Conservation (phyloP, 37 sponge, comb jelly and placozoan genomes). For the Ephydatia muelleri region DNA sequence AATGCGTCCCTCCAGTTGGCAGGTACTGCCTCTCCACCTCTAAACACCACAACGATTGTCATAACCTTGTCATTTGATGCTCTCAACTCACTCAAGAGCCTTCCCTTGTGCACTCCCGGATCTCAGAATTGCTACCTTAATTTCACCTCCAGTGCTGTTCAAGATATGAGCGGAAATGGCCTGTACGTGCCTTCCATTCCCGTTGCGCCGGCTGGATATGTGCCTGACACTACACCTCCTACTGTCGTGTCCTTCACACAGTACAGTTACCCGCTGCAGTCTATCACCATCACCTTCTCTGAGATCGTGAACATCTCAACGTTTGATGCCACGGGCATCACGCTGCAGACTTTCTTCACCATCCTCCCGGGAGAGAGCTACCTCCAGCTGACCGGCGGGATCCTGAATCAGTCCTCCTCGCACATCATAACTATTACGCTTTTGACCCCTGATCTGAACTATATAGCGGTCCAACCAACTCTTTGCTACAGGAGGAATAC, state of each 20-base stretch:
- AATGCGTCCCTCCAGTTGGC: conserved; percentile 31
- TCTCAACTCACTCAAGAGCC: conserved; percentile 74
- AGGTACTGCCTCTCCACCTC: conserved; percentile 56
- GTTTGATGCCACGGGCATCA: conserved; percentile 53
- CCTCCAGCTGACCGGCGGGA: conserved; percentile 71
- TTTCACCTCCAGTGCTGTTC: conserved; percentile 35
- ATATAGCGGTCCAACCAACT: conserved; percentile 62
- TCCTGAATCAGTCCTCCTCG: conserved; percentile 29
- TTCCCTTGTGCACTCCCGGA: conserved; percentile 55
- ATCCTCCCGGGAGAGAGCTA: conserved; percentile 8
- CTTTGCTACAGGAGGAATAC: conserved; percentile 86
- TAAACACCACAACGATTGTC: conserved; percentile 41
- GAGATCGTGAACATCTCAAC: conserved; percentile 78
- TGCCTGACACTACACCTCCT: conserved; percentile 68
- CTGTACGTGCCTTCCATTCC: conserved; percentile 23
- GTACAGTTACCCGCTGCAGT: conserved; percentile 76
- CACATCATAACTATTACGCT: conserved; percentile 70
- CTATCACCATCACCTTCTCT: conserved; percentile 78
- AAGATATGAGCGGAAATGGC: conserved; percentile 71
- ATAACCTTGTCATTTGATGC: conserved; percentile 75
- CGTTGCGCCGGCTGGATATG: conserved; percentile 29
- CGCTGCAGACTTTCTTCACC: conserved; percentile 83
- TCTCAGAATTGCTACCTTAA: conserved; percentile 70
- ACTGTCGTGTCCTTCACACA: conserved; percentile 70
- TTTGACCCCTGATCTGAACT: conserved; percentile 70